Conservation (phyloP, 2,797 vertebrate species). For the Rhyacichthys aspro region DNA sequence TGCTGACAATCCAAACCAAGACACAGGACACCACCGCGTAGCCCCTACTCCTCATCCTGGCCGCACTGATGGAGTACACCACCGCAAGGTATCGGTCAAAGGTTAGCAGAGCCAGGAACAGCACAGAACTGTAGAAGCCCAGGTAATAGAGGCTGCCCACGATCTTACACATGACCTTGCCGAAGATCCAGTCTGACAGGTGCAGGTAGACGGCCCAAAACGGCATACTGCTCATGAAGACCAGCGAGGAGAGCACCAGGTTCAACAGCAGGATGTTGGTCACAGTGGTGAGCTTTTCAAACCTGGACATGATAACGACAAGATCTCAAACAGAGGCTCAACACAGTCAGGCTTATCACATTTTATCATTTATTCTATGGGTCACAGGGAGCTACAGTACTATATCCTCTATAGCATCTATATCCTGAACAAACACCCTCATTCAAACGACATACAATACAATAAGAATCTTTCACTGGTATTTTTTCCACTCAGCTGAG, state of each 20-base stretch:
- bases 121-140: constrained; percentile 82
- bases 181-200: constrained; percentile 73
- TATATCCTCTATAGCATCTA: no score
- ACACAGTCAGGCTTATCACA: no score
- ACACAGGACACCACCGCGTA: constrained; percentile 68
- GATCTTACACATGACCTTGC: constrained; percentile 71
- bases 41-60: constrained; percentile 46
- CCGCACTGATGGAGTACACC: constrained; percentile 70
- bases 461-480: no score
- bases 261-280: constrained; percentile 84
- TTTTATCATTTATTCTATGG: no score
- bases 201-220: constrained; percentile 72
- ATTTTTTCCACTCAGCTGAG: no score
- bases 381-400: neutral
- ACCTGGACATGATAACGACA: constrained; percentile 47
- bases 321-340: no score
- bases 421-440: no score
- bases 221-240: constrained; percentile 78
- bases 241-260: constrained; percentile 77
- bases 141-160: constrained; percentile 67
- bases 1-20: constrained; percentile 74
- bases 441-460: no score
- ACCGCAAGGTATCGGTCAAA: constrained; percentile 82
- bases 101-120: constrained; percentile 82
- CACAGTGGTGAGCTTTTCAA: constrained; percentile 79